Conservation (phyloP, 2,888 invertebrate species). For the Drosophila anceps region DNA sequence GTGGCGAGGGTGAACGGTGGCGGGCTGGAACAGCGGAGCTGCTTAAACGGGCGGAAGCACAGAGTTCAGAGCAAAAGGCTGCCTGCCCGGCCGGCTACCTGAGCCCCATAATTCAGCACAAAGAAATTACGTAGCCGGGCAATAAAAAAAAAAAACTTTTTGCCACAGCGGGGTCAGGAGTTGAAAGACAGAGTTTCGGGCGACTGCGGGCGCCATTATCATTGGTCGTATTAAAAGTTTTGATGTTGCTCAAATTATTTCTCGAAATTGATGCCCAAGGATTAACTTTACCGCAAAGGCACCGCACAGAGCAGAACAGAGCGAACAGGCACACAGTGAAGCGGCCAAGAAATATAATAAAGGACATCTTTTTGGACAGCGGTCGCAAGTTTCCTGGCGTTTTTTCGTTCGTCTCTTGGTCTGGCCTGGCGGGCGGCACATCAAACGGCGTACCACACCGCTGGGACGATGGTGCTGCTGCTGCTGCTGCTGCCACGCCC, state of each 20-base stretch:
- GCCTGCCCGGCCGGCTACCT: constrained; percentile 43
- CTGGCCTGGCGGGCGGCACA: constrained; percentile 42
- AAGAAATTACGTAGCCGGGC: constrained; percentile 72
- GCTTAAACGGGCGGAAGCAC: not conserved
- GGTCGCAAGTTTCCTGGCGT: constrained; percentile 40
- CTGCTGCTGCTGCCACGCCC: constrained; percentile 38
- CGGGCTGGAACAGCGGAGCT: no score
- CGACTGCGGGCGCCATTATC: constrained; percentile 63
- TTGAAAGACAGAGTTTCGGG: constrained; percentile 6
- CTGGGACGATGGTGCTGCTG: no score
- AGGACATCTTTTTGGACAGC: constrained; percentile 65
- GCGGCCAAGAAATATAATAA: constrained; percentile 66
- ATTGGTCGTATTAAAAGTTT: constrained; percentile 82
- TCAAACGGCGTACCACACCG: constrained; percentile 69
- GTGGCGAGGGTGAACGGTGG: not conserved
- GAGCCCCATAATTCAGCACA: constrained; percentile 70
- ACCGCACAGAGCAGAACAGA: not conserved
- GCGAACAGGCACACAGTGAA: not conserved
- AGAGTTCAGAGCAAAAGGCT: constrained; percentile 31
- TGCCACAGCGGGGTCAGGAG: constrained; percentile 19
- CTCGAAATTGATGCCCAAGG: constrained; percentile 81
- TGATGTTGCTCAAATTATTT: constrained; percentile 80
- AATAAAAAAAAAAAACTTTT: constrained; percentile 72
- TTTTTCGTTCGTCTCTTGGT: not conserved
- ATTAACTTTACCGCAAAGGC: constrained; percentile 69